Base-by-base conservation (phyloP, 2,113 vertebrate genomes). In the Struthidea cinerea region DNA sequence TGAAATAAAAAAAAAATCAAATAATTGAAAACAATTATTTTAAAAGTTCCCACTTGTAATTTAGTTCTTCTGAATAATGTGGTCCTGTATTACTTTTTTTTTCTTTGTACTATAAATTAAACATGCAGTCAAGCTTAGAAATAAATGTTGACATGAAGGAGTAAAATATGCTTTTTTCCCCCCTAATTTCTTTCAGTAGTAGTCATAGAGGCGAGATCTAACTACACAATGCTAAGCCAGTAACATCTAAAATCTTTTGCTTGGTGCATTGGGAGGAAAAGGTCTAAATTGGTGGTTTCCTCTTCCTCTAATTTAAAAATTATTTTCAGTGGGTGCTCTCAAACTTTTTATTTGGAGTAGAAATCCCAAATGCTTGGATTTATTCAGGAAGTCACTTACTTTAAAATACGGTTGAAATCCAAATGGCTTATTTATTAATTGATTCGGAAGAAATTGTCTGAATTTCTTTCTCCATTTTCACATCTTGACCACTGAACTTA, bases 151-250 rank as follows among this genome's bases (percentile, higher is more conserved):
- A 90, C 91, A 35, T 59, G 39, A 86, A 64, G 44, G 24, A 83
- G 16, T 71, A 56, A 90, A 92, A 41, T 10, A 24, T 0, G 7
- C 3, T 13, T 64, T 37, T 3, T 3, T 2, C 2, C 1, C 33
- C 7, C 8, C 28, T 12, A 11, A 0, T 77, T 90, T 83, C 27
- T 71, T 71, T 68, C 24, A 8, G 6, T 59, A 23, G 49, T 81
- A 52, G 8, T 64, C 70, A 24, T 82, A 77, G 41, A 79, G 53
- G 23, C 76, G 70, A 68, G 7, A 9, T 87, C 19, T 79, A 75
- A 20, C 49, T 81, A 16, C 16, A 44, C 15, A 33, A 3, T 57
- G 20, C 33, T 81, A 11, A 35, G 68, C 32, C 30, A 42, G 35
- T 59, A 75, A 12, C 21, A 63, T 71, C 7, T 76, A 20, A 88